Base-by-base conservation (phyloP, 1,140 invertebrate species). In the Drosophila arizonae region DNA sequence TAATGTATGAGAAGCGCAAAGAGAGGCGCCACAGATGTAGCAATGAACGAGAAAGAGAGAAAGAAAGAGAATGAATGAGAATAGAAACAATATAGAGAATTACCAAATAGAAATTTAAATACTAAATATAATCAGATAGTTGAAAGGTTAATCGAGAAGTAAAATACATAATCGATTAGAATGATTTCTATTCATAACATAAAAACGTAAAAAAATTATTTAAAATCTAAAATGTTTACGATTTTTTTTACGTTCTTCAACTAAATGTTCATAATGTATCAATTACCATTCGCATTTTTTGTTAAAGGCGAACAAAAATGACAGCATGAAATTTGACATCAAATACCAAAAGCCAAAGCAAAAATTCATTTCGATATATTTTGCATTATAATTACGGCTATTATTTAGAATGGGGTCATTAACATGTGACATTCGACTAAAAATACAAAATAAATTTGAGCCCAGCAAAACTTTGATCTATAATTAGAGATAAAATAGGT, bases 341-440 rank as follows among this genome's bases (percentile, higher is more conserved):
- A 13, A 11, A 39, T 10, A 39, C 10, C 36, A 39, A 39, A 45
- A 9, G 4, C 46, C 30, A 57, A 46, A 58, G 48, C 55, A 60
- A 28, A 48, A 56, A 75, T 69, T 55, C 82, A 79, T 88, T 88
- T 75, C 68, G 56, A 88, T 84, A 67, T 76, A 79, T 88, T 79
- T 88, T 72, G 69, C 73, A 71, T 77, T 77, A 89, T 87, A 87
- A 87, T 87, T 84, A 68, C 77, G 61, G 84, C 43, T 66, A 89
- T 88, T 88, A 87, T 89, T 85, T 72, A 41, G 21, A 77, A 58
- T 62, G 84, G 79, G 84, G 84, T 87, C 84, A 87, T 87, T 87
- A 80, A 87, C 84, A 87, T 88, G 74, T 80, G 84, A 77, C 84
- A 82, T 79, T 76, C 72, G 36, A 43, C 48, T 57, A 36, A 61